Percentiles rank a stretch among this genome's conserved stretches.
phyloP scores from a whole-genome alignment of 2,113 vertebrate species.

The Mixornis gularis region DNA sequence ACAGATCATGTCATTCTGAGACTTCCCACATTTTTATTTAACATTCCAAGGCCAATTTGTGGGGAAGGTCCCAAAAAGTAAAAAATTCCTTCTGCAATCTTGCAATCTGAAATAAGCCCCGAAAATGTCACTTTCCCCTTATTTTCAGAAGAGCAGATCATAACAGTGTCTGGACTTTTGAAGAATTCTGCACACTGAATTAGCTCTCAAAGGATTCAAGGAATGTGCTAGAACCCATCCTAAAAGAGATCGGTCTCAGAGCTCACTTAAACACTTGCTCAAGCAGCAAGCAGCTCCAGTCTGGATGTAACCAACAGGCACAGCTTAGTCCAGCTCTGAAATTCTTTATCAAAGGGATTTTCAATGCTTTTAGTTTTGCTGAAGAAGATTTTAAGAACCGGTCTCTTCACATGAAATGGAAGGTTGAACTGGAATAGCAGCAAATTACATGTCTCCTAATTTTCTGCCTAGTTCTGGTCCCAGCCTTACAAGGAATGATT shows the following conservation, averaged over 20 bases:
- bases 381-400: neutral
- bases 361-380: neutral
- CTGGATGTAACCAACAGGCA: neutral
- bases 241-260: neutral
- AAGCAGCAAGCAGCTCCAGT: neutral
- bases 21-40: neutral
- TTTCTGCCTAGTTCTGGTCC: neutral
- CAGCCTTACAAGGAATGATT: neutral
- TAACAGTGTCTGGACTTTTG: neutral
- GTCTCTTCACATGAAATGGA: neutral
- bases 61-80: neutral
- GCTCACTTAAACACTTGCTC: neutral
- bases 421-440: neutral
- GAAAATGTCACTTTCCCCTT: neutral
- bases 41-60: neutral
- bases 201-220: neutral
- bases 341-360: neutral
- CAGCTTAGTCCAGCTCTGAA: neutral
- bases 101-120: neutral
- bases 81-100: neutral
- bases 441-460: neutral
- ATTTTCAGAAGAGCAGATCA: neutral
- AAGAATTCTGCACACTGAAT: neutral
- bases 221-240: accelerated
- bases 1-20: neutral